Conservation (phyloP, 2,888 invertebrate species). For the Piscicola geometra region DNA sequence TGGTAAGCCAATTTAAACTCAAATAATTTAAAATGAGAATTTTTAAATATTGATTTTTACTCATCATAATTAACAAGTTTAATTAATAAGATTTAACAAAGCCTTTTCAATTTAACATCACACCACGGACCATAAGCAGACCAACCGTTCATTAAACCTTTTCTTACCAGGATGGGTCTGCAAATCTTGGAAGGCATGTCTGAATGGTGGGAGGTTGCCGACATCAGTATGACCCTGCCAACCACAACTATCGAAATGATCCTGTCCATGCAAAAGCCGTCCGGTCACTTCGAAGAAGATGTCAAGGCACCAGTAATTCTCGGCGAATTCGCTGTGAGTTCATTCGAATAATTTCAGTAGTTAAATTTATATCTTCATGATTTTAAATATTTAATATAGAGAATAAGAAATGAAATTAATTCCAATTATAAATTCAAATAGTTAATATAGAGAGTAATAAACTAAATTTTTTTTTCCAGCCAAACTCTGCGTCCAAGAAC, state of each 20-base stretch:
- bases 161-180: neutral
- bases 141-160: no score
- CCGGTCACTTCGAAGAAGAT: slow-evolving; percentile 1
- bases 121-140: no score
- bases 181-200: neutral
- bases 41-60: no score
- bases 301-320: neutral
- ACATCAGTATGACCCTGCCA: neutral
- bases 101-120: no score
- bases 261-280: neutral
- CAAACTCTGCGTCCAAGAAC: neutral
- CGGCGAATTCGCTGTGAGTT: neutral
- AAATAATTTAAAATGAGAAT: no score
- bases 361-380: neutral
- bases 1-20: no score
- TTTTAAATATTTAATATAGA: no score
- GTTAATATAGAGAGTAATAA: no score
- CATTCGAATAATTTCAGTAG: neutral
- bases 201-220: slow-evolving; percentile 3
- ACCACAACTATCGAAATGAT: neutral
- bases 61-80: no score
- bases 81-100: no score
- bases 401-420: no score
- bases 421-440: no score
- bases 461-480: neutral